Evolutionary conservation across 2,113 vertebrate species (phyloP), one percentile per base, ranked within the genome.

Genomic region (Oryzias melastigma): DNA sequence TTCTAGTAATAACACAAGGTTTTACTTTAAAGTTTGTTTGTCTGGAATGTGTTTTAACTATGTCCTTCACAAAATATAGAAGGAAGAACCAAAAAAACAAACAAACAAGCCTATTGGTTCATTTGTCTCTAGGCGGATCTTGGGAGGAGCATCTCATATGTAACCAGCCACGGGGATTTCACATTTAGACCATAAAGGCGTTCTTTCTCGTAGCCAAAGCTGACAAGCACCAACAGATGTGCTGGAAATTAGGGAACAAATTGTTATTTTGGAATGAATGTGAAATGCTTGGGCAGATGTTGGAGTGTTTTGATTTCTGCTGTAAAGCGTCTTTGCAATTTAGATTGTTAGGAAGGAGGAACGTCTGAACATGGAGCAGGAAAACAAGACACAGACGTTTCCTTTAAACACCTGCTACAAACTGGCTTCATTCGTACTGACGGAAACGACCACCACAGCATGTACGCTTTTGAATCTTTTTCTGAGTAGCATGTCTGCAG

Each of bases 381-480:
- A 3, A 4, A 77, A 67, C 18, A 15, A 20, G 4, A 60, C 46
- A 15, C 4, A 8, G 18, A 16, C 22, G n/a, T 16, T 22, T 47
- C n/a, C 13, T 27, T 35, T 53, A 25, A 48, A 62, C 19, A 59
- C 48, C 12, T 74, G 71, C 19, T 58, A 68, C 49, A 35, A 63
- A 22, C 29, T 7, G 5, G 19, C 20, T 4, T 16, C 42, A 7
- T 62, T 25, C 7, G 14, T 47, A 14, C 50, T 65, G 15, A 27
- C 43, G 22, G n/a, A 5, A 13, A 60, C 4, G 7, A 52, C 58
- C 18, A 58, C 62, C 3, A 17, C n/a, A 4, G 7, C 15, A 24
- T 71, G 68, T 45, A 18, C 62, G 7, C 13, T 71, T 5, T 40
- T 77, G 14, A 43, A 54, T 45, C 5, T 58, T 40, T 62, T 66